Conservation (phyloP, 2,888 invertebrate species). For the Aromia moschata region DNA sequence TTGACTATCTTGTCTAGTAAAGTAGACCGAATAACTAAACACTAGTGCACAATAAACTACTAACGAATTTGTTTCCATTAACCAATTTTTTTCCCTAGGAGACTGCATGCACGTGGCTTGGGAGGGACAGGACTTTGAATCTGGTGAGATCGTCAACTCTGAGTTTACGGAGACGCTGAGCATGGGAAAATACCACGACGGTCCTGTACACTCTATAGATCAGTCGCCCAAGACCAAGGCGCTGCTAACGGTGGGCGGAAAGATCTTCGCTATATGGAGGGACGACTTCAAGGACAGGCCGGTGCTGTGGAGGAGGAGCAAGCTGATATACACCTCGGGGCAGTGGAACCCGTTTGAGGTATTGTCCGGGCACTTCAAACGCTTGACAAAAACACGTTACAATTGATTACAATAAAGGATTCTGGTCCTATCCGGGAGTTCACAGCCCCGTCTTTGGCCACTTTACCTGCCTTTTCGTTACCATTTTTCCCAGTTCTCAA, state of each 20-base stretch:
- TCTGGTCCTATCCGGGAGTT: too few species aligned
- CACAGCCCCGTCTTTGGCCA: too few species aligned
- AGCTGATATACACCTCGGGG: constrained; percentile 69
- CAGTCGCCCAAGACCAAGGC: constrained; percentile 17
- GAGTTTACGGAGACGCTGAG: constrained; percentile 67
- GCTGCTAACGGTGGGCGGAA: constrained; percentile 54
- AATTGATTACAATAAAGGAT: too few species aligned
- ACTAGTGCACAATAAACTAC: too few species aligned
- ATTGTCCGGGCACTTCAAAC: too few species aligned
- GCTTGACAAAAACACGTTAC: too few species aligned
- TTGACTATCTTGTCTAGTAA: too few species aligned
- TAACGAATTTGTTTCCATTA: neutral
- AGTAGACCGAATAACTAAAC: too few species aligned
- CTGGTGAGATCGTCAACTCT: constrained; percentile 70
- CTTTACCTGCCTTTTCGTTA: too few species aligned
- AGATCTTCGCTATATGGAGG: constrained; percentile 57
- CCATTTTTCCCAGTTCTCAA: too few species aligned
- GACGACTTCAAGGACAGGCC: constrained; percentile 71
- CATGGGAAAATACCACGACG: constrained; percentile 71
- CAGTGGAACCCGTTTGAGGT: constrained; percentile 70
- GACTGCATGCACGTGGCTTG: constrained; percentile 65
- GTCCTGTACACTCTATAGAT: constrained; percentile 65
- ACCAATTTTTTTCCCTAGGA: constrained; percentile 36
- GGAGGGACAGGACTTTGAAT: constrained; percentile 75
- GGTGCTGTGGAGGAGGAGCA: constrained; percentile 73